phyloP scores from a whole-genome alignment of 2,113 vertebrate species.

The Oreochromis niloticus region DNA sequence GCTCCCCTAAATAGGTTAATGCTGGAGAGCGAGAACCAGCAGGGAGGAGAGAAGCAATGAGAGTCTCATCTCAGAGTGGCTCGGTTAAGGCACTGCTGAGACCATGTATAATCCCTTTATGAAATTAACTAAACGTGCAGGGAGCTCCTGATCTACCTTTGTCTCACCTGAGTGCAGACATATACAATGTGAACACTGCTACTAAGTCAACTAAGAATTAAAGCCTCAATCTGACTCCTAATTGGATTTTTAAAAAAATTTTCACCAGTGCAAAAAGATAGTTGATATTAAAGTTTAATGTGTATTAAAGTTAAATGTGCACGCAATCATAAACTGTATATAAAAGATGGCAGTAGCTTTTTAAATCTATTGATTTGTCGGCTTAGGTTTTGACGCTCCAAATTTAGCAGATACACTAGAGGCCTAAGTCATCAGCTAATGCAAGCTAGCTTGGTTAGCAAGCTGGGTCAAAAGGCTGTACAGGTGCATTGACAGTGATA shows the following conservation, averaged over 20 bases:
- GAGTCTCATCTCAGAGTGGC: conserved; percentile 20
- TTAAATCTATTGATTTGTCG: not conserved
- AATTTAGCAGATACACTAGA: not conserved
- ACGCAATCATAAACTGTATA: not conserved
- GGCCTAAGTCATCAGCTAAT: not conserved
- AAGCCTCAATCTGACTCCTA: not conserved
- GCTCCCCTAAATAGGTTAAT: conserved; percentile 71
- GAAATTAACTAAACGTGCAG: conserved; percentile 48
- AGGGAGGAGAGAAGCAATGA: conserved; percentile 12
- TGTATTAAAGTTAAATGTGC: not conserved
- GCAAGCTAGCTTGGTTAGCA: not conserved
- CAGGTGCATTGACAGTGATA: not conserved
- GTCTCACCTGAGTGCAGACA: conserved; percentile 9
- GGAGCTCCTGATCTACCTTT: conserved; percentile 27
- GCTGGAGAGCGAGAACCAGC: conserved; percentile 19
- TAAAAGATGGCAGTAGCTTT: not conserved
- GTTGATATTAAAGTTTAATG: not conserved
- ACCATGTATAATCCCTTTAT: conserved; percentile 53
- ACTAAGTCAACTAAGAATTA: not conserved
- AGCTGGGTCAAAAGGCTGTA: not conserved
- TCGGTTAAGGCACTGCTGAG: conserved; percentile 29
- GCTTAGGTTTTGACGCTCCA: not conserved
- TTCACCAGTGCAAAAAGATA: not conserved
- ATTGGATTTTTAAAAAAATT: not conserved
- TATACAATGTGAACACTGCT: not conserved